phyloP scores from a whole-genome alignment of 2,113 vertebrate species.

The Rhombomys opimus region DNA sequence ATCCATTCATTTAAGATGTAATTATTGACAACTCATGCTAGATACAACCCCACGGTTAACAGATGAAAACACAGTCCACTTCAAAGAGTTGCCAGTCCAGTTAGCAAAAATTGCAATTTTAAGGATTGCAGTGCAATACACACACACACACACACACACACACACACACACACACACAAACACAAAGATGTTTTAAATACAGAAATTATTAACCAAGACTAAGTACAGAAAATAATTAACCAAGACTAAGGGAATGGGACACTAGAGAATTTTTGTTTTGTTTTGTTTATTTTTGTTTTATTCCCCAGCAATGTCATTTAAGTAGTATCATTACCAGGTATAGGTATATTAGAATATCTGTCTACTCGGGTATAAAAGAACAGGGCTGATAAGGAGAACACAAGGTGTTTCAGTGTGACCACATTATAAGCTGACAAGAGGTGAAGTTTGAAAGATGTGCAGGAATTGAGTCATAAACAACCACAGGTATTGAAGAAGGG shows the following conservation, averaged over 20 bases:
- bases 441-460: background rate
- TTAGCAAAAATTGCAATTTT: background rate
- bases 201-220: background rate
- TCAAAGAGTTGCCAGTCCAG: conserved; percentile 27
- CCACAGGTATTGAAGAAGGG: background rate
- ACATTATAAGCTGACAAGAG: background rate
- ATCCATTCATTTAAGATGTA: conserved; percentile 40
- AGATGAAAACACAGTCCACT: conserved; percentile 38
- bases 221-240: background rate
- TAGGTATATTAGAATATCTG: background rate
- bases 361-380: background rate
- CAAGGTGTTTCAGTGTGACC: background rate
- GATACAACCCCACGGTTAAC: background rate
- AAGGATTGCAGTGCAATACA: background rate
- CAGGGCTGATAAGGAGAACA: background rate
- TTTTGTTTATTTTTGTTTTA: background rate
- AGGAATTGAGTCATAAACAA: conserved; percentile 43
- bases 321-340: conserved; percentile 40
- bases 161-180: background rate
- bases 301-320: conserved; percentile 2
- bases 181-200: conserved; percentile 14
- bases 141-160: background rate
- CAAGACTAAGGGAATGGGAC: background rate
- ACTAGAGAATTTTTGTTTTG: background rate
- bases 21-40: background rate